These are phyloP conservation scores for Standfussiana lucernea DNA, from an alignment of 2,888 invertebrate genomes.

Conservation along the genomic window DNA sequence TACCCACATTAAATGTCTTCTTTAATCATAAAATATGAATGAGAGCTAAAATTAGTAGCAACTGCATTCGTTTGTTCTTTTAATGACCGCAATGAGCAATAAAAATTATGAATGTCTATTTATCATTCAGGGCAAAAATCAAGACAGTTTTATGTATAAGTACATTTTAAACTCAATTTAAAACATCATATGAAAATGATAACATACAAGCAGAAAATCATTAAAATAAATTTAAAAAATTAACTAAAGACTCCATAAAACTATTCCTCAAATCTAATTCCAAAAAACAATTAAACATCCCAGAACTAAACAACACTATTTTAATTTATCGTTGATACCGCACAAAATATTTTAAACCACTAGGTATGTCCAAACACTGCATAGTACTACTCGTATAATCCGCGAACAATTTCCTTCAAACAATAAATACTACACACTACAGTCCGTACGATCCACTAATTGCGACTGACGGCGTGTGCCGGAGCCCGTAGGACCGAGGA, in stretches of 20 bases:
- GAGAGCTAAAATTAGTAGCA: not conserved
- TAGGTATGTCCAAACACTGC: not conserved
- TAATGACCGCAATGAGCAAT: constrained; percentile 7
- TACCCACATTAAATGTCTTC: not conserved
- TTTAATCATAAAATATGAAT: not conserved
- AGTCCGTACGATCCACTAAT: constrained; percentile 59
- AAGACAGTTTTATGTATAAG: not conserved
- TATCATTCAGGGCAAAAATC: not conserved
- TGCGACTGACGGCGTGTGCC: constrained; percentile 57
- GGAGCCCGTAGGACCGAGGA: constrained; percentile 66
- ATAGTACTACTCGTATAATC: not conserved
- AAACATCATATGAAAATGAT: not conserved
- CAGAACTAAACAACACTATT: not conserved
- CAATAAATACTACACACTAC: constrained; percentile 28
- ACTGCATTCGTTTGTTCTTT: not conserved
- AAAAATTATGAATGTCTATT: not conserved
- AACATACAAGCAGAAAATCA: not conserved
- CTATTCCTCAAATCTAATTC: not conserved
- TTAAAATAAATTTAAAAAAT: not conserved
- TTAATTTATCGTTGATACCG: not conserved
- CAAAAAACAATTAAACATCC: not conserved
- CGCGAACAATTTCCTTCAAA: constrained; percentile 25
- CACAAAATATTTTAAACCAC: not conserved
- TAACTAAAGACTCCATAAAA: not conserved
- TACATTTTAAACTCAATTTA: not conserved